Evolutionary conservation across 2,888 invertebrate genomes (phyloP).

Genomic region (Hanleya hanleyi): DNA sequence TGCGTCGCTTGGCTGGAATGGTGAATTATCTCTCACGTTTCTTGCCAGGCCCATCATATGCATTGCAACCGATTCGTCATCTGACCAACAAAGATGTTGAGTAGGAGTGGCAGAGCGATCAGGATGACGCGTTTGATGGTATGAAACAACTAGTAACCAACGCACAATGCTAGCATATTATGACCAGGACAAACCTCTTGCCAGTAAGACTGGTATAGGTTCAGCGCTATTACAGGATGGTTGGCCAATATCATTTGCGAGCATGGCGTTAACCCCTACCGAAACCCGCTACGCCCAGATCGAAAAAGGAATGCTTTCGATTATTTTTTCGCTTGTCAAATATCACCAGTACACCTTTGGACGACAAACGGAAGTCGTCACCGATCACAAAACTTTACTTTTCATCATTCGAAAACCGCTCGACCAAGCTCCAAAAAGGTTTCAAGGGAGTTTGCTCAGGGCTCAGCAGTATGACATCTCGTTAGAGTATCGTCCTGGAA

Average conservation of each 20-base stretch:
- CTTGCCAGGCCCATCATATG: constrained; percentile 2
- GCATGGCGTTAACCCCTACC: constrained; percentile 18
- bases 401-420: constrained; percentile 12
- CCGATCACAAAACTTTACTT: constrained; percentile 17
- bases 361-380: constrained; percentile 3
- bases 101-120: neutral
- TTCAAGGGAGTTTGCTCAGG: constrained; percentile 14
- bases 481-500: constrained; percentile 10
- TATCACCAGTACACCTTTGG: constrained; percentile 20
- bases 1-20: constrained; percentile 10
- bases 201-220: constrained; percentile 6
- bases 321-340: constrained; percentile 9
- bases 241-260: constrained; percentile 17
- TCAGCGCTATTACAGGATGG: constrained; percentile 15
- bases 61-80: neutral
- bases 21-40: constrained; percentile 19
- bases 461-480: constrained; percentile 9
- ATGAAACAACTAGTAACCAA: neutral
- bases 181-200: too few species aligned
- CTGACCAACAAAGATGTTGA: constrained; percentile 3
- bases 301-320: constrained; percentile 27
- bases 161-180: too few species aligned
- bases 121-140: neutral
- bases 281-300: constrained; percentile 22
- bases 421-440: neutral